Percentiles rank a stretch among this genome's conserved stretches.
Conservation (phyloP, 2,113 vertebrate genomes). For the Tricholaema leucomelas region DNA sequence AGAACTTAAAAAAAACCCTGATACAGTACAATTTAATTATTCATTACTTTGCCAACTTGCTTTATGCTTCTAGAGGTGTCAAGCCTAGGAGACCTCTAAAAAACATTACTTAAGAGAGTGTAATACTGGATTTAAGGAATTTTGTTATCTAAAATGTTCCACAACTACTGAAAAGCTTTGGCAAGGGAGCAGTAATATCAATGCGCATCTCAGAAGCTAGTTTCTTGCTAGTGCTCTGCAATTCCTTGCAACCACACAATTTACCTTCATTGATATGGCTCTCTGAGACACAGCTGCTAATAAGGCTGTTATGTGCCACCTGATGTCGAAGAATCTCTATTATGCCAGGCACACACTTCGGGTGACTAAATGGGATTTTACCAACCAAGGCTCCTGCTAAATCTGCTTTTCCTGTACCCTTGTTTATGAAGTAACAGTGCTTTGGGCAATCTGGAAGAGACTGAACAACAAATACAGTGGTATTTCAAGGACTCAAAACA, state of each 20-base stretch:
- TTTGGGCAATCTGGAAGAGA: constrained; percentile 72
- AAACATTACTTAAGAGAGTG: neutral
- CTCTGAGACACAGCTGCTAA: constrained; percentile 77
- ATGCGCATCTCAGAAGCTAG: neutral
- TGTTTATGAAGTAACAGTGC: constrained; percentile 77
- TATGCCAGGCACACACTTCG: constrained; percentile 74
- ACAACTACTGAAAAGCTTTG: neutral
- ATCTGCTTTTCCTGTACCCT: constrained; percentile 19
- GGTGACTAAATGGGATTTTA: constrained; percentile 81
- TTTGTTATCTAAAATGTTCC: neutral
- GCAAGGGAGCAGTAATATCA: neutral
- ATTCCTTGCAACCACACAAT: neutral
- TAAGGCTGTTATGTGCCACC: constrained; percentile 76
- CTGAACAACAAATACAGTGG: constrained; percentile 46
- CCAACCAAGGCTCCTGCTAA: constrained; percentile 68
- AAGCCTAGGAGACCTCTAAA: neutral
- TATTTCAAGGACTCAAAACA: neutral
- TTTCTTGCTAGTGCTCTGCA: neutral
- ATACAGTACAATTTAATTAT: neutral
- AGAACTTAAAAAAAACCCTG: neutral
- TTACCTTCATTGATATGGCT: constrained; percentile 62
- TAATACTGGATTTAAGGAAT: neutral
- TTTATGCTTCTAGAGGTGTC: neutral
- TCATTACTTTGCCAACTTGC: neutral
- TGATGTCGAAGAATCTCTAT: constrained; percentile 83